phyloP scores from a whole-genome alignment of 2,797 vertebrate species.

The Crotalus adamanteus region DNA sequence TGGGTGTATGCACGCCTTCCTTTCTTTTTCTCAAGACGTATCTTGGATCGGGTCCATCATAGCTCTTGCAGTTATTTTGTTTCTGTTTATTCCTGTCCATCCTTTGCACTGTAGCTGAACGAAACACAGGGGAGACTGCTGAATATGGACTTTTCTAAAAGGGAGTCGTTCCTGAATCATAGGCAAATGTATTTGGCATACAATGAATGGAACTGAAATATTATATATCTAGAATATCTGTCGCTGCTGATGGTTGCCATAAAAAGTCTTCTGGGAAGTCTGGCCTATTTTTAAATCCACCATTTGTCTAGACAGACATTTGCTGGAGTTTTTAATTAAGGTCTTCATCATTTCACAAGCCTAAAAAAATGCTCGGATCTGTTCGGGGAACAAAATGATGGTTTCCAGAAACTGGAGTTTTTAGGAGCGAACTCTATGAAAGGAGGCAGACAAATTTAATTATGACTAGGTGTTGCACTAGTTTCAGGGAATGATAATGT shows the following conservation, averaged over 20 bases:
- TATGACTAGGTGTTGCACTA: not conserved
- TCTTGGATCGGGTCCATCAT: not conserved
- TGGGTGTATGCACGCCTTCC: not conserved
- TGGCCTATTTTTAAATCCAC: slow-evolving; percentile 50
- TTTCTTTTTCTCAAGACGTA: not conserved
- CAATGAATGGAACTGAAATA: not conserved
- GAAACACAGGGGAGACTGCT: not conserved
- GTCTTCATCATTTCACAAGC: slow-evolving; percentile 2
- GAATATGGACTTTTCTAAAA: not conserved
- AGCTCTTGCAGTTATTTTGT: not conserved
- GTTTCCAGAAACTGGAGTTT: not conserved
- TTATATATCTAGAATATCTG: slow-evolving; percentile 32
- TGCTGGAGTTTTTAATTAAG: slow-evolving; percentile 43
- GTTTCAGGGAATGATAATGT: not conserved
- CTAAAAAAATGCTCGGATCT: not conserved
- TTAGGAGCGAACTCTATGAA: not conserved
- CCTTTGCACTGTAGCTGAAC: slow-evolving; percentile 1
- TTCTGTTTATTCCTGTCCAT: not conserved
- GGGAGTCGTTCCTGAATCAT: not conserved
- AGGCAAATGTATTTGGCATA: slow-evolving; percentile 26
- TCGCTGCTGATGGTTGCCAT: slow-evolving; percentile 18
- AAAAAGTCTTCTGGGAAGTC: slow-evolving; percentile 35
- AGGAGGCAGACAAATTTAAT: not conserved
- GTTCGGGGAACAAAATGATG: not conserved
- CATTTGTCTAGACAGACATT: slow-evolving; percentile 47